Evolutionary conservation across 2,797 vertebrate species (phyloP).

Genomic region (Gorsachius magnificus): DNA sequence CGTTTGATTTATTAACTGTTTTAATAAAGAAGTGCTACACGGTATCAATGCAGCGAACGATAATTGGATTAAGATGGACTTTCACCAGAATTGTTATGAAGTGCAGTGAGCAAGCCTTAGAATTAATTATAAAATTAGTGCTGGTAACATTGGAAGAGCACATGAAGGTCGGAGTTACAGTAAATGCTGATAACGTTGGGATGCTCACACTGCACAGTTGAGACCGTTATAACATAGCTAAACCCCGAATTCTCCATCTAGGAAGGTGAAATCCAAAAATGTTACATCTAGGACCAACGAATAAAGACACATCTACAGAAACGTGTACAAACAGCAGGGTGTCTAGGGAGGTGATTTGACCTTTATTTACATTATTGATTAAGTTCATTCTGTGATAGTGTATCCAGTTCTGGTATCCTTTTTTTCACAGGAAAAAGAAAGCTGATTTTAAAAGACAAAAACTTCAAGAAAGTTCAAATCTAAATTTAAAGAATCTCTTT

Average conservation of each 20-base stretch:
- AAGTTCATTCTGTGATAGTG: not conserved
- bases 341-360: not conserved
- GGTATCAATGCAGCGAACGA: not conserved
- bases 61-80: not conserved
- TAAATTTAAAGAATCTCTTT: not conserved
- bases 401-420: not conserved
- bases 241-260: not conserved
- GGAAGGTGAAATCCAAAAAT: not conserved
- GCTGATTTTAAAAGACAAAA: not conserved
- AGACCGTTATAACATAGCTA: not conserved
- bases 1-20: not conserved
- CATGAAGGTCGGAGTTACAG: not conserved
- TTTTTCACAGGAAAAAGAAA: not conserved
- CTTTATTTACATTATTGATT: not conserved
- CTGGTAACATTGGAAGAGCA: not conserved
- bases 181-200: not conserved
- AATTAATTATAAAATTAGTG: not conserved
- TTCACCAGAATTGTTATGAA: not conserved
- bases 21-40: not conserved
- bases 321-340: not conserved
- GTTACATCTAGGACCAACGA: not conserved
- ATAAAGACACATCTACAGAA: not conserved
- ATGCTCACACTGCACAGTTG: not conserved
- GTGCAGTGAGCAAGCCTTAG: not conserved
- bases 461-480: not conserved